Evolutionary conservation across 2,888 invertebrate genomes (phyloP), one percentile per base, ranked within the genome.

Genomic region (Aphrophora alni): DNA sequence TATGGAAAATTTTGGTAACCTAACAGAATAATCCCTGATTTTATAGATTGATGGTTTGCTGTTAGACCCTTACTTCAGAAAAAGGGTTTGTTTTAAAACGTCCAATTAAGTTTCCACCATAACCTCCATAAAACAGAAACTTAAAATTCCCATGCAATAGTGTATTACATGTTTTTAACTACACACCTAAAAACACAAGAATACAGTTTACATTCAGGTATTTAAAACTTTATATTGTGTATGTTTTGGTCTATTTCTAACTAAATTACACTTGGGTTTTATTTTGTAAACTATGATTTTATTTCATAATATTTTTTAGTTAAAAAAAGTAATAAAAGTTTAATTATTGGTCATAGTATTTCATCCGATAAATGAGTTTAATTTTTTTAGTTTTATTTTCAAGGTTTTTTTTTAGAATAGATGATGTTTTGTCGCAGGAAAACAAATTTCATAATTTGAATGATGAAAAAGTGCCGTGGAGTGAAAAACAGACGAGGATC

Each of bases 361-460:
- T 44, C 44, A 17, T 44, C 14, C 12, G 44, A 44, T 44, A 44
- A 44, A 10, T 44, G 12, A 44, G 17, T 44, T 33, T 44, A 44
- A 14, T 44, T 44, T 44, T 44, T 44, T 44, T 14, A 14, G 10
- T 14, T 14, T 44, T 44, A 14, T 44, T 8, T 44, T 44, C 17
- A 44, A 44, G 44, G 3, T 44, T 44, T 44, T 12, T 10, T 44
- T 44, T 44, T 44, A 44, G 44, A 44, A 44, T 44, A 44, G 44
- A 44, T 44, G 44, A 44, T 44, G 44, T 44, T 44, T 44, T 44
- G 44, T 44, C 44, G 44, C 44, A 77, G 77, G 77, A 77, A 70
- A 70, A 77, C 77, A 77, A 70, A 77, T 77, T 38, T 77, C 69
- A 77, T 77, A 77, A 77, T 77, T 24, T 77, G 77, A 38, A 70